A percentile compares a stretch with the other conserved stretches of the same genome.
phyloP scores from a whole-genome alignment of 2,797 vertebrate genomes.

The Cuniculus paca region DNA sequence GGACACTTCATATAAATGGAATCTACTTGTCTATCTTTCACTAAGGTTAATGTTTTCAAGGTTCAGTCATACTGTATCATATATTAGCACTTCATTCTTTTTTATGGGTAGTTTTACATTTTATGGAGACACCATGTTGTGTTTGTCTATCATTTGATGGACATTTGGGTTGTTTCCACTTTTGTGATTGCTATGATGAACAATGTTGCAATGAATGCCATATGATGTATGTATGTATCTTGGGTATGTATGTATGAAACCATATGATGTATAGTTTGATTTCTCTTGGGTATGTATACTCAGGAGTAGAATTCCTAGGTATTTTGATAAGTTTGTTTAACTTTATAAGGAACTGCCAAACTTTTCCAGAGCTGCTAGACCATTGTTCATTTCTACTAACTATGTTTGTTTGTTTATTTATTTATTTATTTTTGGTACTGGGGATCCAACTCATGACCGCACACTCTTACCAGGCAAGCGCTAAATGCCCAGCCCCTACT shows the following conservation, averaged over 20 bases:
- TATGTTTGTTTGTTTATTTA: background rate
- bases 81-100: slow-evolving; percentile 35
- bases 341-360: slow-evolving; percentile 25
- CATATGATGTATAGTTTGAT: slow-evolving; percentile 6
- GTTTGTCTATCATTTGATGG: slow-evolving; percentile 50
- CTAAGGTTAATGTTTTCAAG: slow-evolving; percentile 44
- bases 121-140: slow-evolving; percentile 14
- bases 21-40: slow-evolving; percentile 34
- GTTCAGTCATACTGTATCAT: background rate
- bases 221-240: background rate
- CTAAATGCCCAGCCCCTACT: no score
- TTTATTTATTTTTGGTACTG: no score
- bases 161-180: background rate
- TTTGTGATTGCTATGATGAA: background rate
- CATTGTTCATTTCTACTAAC: background rate
- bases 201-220: background rate
- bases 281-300: slow-evolving; percentile 46
- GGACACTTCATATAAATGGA: slow-evolving; percentile 10
- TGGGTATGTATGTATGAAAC: background rate
- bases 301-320: slow-evolving; percentile 44
- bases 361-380: background rate
- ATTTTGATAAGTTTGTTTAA: slow-evolving; percentile 62
- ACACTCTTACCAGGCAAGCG: no score
- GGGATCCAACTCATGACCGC: no score
- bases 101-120: slow-evolving; percentile 26